Base-by-base conservation (phyloP, 1,140 invertebrate species). In the Propsilocerus akamusi region DNA sequence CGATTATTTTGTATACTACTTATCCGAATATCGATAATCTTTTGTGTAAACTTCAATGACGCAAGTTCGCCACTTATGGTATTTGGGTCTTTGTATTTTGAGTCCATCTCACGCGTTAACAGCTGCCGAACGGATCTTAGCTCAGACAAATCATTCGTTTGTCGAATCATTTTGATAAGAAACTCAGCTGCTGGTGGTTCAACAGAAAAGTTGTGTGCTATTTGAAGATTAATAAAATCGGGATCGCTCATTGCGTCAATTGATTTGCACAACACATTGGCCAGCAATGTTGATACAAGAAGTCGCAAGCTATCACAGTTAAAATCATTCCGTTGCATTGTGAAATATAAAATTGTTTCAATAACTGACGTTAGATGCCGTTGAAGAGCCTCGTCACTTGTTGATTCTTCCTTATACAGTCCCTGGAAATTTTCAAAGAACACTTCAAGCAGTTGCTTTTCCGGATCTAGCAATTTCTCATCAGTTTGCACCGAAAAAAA, bases 181-280 rank as follows among this genome's bases (percentile, higher is more conserved):
- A 20, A 46, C 30, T 51, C 47, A n/a, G 68, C 71, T 37, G 77
- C 60, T 46, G 69, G 66, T 53, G 70, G 66, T 52, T 76, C 72
- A 56, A 70, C 70, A 3, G 46, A 5, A 53, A 73, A 76, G 75
- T 77, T 58, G 52, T 86, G 89, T 59, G 94, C 79, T 61, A 93
- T 83, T 49, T 79, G 76, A 69, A 90, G 84, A 73, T 96, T 96
- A 55, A 97, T 83, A 65, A 90, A 94, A 74, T 95, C 89, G 51
- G 93, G 91, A 70, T 96, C 89, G 25, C 87, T 87, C 47, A 95
- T 67, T 56, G 88, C 69, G 61, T 83, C 72, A 32, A 90, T 65
- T 5, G 90, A 87, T 54, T 78, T 69, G 51, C 95, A 76, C 37
- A 95, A 75, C 54, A 77, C 74, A 57, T 85, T 81, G 20, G 84